phyloP scores from a whole-genome alignment of 2,113 vertebrate genomes.

The Sminthopsis crassicaudata region DNA sequence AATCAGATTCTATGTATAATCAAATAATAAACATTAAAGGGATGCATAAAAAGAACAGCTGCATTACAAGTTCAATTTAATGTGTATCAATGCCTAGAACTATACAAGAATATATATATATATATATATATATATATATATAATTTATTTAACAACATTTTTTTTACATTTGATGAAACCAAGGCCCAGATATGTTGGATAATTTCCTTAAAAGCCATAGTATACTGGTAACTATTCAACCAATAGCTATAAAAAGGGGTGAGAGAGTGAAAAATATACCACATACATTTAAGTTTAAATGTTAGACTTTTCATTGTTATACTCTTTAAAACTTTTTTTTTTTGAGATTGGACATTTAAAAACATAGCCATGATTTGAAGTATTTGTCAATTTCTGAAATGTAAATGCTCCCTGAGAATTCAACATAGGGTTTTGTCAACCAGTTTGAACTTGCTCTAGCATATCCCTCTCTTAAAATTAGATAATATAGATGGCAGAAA shows the following conservation, averaged over 20 bases:
- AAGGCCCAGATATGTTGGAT: not conserved
- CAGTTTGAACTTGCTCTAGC: not conserved
- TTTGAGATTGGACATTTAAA: too few species aligned
- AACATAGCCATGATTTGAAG: too few species aligned
- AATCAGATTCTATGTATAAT: not conserved
- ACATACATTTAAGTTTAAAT: too few species aligned
- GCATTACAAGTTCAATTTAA: not conserved
- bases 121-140: too few species aligned
- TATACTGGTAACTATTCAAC: too few species aligned
- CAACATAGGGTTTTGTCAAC: not conserved
- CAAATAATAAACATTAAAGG: not conserved
- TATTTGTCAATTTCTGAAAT: not conserved
- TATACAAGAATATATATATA: too few species aligned
- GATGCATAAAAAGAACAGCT: not conserved
- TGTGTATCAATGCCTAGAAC: not conserved
- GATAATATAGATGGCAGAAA: not conserved
- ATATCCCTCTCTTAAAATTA: not conserved
- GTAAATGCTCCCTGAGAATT: not conserved
- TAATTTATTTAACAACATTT: not conserved
- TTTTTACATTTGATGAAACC: not conserved
- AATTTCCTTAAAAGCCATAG: not conserved
- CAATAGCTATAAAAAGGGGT: too few species aligned
- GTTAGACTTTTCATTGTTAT: too few species aligned
- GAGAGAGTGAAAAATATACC: too few species aligned
- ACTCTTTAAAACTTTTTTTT: too few species aligned